Conservation (phyloP, 23 tunicate genomes). For the Diplosoma virens region DNA sequence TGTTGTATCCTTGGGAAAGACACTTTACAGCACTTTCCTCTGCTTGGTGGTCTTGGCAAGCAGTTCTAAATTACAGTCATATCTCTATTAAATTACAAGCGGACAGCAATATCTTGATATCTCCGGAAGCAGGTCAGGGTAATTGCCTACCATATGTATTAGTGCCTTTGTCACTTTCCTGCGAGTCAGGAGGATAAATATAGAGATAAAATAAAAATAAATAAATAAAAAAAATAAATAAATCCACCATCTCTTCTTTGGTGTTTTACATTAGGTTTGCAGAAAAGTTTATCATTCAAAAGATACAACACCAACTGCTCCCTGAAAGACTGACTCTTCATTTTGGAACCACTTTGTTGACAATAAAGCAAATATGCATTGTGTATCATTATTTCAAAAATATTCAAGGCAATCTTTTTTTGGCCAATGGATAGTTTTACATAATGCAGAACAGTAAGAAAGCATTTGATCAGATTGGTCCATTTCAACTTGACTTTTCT, state of each 20-base stretch:
- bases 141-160: no score
- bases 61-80: no score
- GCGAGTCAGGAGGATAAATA: no score
- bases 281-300: conserved; percentile 4
- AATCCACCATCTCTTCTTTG: no score
- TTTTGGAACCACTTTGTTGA: conserved; percentile 22
- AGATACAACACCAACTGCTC: conserved; percentile 15
- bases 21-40: no score
- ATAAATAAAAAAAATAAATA: neutral
- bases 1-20: no score
- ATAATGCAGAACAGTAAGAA: conserved; percentile 11
- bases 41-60: no score
- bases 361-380: conserved; percentile 22
- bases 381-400: conserved; percentile 6
- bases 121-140: no score
- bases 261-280: conserved; percentile 7
- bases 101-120: no score
- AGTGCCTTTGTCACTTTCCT: no score
- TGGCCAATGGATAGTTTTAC: conserved; percentile 18
- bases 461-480: conserved; percentile 23
- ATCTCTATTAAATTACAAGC: no score
- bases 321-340: conserved; percentile 15
- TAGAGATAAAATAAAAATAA: no score
- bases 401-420: neutral
- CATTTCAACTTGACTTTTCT: conserved; percentile 13